Conservation (phyloP, 1,140 invertebrate species). For the Caenorhabditis latens region DNA sequence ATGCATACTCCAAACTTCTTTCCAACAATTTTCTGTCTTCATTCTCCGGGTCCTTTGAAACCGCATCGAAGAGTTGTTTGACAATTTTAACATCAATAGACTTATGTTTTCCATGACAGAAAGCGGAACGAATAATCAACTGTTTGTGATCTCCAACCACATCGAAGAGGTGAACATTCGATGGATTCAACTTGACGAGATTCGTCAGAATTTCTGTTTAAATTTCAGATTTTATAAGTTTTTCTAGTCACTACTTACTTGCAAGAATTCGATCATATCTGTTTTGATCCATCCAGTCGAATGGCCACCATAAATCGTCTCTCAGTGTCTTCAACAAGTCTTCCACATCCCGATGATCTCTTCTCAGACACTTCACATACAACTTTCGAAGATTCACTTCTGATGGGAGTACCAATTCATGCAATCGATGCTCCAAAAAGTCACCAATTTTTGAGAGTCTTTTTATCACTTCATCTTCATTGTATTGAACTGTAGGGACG, state of each 20-base stretch:
- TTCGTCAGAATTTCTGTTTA: background rate
- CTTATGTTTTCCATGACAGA: background rate
- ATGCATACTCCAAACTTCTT: background rate
- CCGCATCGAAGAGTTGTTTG: background rate
- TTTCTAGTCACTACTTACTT: too few species aligned
- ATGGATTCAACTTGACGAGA: background rate
- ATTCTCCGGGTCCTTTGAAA: background rate
- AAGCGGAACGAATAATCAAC: background rate
- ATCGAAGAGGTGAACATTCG: background rate
- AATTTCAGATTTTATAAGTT: too few species aligned
- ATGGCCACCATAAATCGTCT: background rate
- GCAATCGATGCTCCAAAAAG: background rate
- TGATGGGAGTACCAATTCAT: background rate
- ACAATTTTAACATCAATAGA: background rate
- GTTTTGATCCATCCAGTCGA: background rate
- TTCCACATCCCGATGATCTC: background rate
- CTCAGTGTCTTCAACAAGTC: conserved; percentile 6
- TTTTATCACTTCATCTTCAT: background rate
- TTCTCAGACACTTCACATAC: conserved; percentile 1
- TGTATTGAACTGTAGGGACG: background rate
- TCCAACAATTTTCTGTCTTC: background rate
- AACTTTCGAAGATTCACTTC: background rate
- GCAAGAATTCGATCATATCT: too few species aligned
- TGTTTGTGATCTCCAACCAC: background rate
- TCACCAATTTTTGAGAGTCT: background rate